Conservation (phyloP, 2,888 invertebrate genomes). For the Halocaridina rubra region DNA sequence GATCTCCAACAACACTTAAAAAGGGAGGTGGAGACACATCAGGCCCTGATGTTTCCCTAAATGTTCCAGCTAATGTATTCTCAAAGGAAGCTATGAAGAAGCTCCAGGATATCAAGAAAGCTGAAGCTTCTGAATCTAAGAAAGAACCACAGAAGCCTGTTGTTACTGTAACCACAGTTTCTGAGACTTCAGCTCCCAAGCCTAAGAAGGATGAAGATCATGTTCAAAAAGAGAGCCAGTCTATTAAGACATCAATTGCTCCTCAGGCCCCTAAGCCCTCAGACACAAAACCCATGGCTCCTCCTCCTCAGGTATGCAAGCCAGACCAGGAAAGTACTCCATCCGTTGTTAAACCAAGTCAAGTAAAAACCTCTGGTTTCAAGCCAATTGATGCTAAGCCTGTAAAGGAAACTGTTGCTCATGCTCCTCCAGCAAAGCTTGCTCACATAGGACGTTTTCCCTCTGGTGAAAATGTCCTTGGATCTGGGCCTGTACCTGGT, state of each 20-base stretch:
- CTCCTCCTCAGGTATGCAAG: background rate
- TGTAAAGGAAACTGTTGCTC: background rate
- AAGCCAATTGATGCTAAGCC: background rate
- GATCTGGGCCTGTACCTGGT: background rate
- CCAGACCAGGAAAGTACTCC: background rate
- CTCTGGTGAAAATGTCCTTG: background rate
- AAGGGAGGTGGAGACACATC: background rate
- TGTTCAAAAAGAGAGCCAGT: constrained; percentile 8
- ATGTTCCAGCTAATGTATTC: constrained; percentile 34
- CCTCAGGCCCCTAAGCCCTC: background rate
- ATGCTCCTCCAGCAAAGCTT: background rate
- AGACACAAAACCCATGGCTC: background rate
- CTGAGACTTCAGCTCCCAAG: background rate
- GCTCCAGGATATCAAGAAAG: constrained; percentile 2
- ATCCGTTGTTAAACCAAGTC: constrained; percentile 17
- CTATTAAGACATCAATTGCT: background rate
- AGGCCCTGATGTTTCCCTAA: background rate
- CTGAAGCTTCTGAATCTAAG: background rate
- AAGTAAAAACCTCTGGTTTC: constrained; percentile 20
- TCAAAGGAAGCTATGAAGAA: constrained; percentile 35
- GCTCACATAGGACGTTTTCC: background rate
- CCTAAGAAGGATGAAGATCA: background rate
- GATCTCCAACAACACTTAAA: constrained; percentile 40
- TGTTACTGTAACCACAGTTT: background rate
- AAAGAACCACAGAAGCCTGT: background rate